phyloP scores from a whole-genome alignment of 2,888 invertebrate genomes.

The Aphodius sticticus region DNA sequence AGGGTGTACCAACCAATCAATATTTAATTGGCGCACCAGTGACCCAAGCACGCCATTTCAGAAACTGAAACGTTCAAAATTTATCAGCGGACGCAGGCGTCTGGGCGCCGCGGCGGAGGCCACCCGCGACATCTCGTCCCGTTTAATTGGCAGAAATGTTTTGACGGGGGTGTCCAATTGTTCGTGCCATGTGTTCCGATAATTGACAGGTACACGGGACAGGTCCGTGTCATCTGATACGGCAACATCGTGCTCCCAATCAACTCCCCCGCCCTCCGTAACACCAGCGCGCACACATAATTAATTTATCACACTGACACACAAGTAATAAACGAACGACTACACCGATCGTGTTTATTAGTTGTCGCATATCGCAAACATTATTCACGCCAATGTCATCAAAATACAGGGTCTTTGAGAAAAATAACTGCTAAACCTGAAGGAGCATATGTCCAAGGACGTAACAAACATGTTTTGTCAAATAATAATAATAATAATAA shows the following conservation, averaged over 20 bases:
- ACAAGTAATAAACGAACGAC: too few species aligned
- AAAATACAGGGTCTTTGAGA: too few species aligned
- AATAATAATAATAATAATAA: too few species aligned
- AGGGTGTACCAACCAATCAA: slow-evolving; percentile 7
- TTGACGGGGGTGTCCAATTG: slow-evolving; percentile 16
- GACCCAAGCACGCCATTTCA: background rate
- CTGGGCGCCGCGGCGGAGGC: background rate
- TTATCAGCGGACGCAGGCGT: slow-evolving; percentile 5
- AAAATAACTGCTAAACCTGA: too few species aligned
- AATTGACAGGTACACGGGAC: slow-evolving; percentile 24
- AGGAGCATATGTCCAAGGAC: too few species aligned
- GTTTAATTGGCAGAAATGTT: slow-evolving; percentile 21
- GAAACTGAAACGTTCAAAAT: slow-evolving; percentile 26
- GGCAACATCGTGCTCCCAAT: slow-evolving; percentile 6
- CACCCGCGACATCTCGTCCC: slow-evolving; percentile 4
- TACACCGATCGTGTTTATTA: too few species aligned
- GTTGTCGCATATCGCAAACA: slow-evolving; percentile 4
- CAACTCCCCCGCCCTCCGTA: background rate
- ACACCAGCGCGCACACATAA: background rate
- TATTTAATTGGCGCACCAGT: slow-evolving; percentile 16
- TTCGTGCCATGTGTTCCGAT: background rate
- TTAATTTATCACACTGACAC: slow-evolving; percentile 9
- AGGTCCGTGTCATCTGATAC: slow-evolving; percentile 16
- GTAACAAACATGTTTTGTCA: too few species aligned
- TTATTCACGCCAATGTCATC: background rate